phyloP scores from a whole-genome alignment of 1,140 invertebrate species.

The Hylaeus volcanicus region DNA sequence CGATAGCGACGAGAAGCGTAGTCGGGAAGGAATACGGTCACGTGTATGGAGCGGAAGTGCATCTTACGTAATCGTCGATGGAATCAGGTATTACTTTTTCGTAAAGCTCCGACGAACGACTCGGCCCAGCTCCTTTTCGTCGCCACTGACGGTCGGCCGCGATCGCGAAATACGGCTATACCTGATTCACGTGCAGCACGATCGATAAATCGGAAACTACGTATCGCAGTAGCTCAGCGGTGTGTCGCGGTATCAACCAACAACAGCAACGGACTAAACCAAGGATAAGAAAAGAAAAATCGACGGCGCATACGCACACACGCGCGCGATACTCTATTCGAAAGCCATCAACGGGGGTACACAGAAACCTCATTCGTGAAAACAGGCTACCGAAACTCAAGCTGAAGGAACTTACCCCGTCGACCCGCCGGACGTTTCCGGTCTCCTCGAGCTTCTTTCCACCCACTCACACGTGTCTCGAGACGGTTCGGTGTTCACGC shows the following conservation, averaged over 20 bases:
- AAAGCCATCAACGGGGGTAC: constrained; percentile 18
- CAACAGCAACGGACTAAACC: constrained; percentile 3
- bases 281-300: too few species aligned
- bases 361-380: not conserved
- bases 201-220: constrained; percentile 3
- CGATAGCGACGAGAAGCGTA: too few species aligned
- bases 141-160: not conserved
- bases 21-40: not conserved
- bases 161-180: not conserved
- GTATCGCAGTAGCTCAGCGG: not conserved
- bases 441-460: not conserved
- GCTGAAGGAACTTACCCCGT: constrained; percentile 29
- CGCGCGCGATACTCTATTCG: constrained; percentile 7
- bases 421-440: too few species aligned
- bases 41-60: not conserved
- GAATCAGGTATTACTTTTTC: too few species aligned
- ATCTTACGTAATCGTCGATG: not conserved
- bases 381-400: constrained; percentile 1
- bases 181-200: not conserved
- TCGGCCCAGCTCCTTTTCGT: not conserved
- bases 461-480: not conserved
- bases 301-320: not conserved
- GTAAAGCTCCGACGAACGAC: not conserved
- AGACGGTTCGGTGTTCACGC: not conserved
- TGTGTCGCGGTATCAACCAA: not conserved